phyloP scores from a whole-genome alignment of 2,113 vertebrate genomes.

The Aspidoscelis tigris region DNA sequence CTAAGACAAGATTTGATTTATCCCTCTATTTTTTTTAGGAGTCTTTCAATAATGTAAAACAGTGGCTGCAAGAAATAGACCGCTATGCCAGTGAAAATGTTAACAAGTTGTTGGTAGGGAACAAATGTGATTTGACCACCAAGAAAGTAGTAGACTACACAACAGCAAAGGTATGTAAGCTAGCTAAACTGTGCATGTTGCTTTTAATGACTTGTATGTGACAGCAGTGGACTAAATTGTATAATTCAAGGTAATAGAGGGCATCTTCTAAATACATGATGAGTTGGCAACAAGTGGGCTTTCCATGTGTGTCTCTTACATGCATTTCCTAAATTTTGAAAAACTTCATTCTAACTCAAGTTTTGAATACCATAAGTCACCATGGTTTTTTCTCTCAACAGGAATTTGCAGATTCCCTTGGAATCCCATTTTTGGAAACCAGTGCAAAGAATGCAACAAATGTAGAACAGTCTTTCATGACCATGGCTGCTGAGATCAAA shows the following conservation, averaged over 20 bases:
- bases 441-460: slow-evolving; percentile 98
- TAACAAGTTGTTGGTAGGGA: slow-evolving; percentile 98
- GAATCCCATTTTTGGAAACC: slow-evolving; percentile 97
- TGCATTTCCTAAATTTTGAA: neutral
- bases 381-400: slow-evolving; percentile 58
- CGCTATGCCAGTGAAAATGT: slow-evolving; percentile 98
- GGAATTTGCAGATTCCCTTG: slow-evolving; percentile 96
- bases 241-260: too few species aligned
- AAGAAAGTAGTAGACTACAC: slow-evolving; percentile 99
- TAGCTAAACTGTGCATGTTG: neutral
- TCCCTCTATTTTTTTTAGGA: slow-evolving; percentile 79
- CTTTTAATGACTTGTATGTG: neutral
- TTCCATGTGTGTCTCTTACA: neutral
- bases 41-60: slow-evolving; percentile 98
- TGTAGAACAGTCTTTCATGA: slow-evolving; percentile 99
- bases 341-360: neutral
- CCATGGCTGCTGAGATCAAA: slow-evolving; percentile 98
- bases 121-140: slow-evolving; percentile 96
- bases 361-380: neutral
- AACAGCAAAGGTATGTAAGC: slow-evolving; percentile 87
- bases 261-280: too few species aligned
- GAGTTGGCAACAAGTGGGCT: too few species aligned
- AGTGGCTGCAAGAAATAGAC: slow-evolving; percentile 99
- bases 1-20: neutral
- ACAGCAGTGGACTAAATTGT: too few species aligned